Base-by-base conservation (phyloP, 2,888 invertebrate genomes). In the Bursaphelenchus okinawaensis region DNA sequence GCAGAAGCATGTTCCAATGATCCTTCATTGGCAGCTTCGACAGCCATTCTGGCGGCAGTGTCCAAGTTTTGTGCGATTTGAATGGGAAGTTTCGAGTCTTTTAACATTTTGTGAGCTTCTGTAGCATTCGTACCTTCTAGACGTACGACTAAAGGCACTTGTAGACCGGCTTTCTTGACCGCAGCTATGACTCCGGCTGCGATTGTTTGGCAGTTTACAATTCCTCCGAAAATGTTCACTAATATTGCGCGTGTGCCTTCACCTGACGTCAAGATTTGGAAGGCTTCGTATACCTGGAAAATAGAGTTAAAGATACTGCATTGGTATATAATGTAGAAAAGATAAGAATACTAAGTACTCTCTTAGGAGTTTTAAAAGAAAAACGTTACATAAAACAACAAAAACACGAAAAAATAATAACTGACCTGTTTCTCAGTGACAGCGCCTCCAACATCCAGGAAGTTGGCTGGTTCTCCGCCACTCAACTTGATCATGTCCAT, bases 191-290 rank as follows among this genome's bases (percentile, higher is more conserved):
- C 94, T 52, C 98, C 96, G 80, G 90, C 91, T 0, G 98, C 98
- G 77, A 99, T 91, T 0, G 91, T 94, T 6, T 90, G 91, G 85
- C 98, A 99, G 85, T 98, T 94, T 0, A 99, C 96, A 83, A 99
- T 99, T 63, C 98, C 94, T 73, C 93, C 98, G 59, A 99, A 98
- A 1, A 99, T 93, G 86, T 99, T 99, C 0, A 99, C 94, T 68
- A 99, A 88, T 75, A 99, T 90, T 7, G 91, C 90, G 83, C 93
- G 91, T 85, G 86, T 76, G 76, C 84, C 83, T 68, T 75, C 79
- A 86, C 89, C 89, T 71, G 87, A 86, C 26, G 91, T 90, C 62
- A 96, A 87, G 71, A 98, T 91, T 83, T 89, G 88, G 84, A 98
- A 91, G 2, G 96, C 98, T 74, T 92, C 89, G 63, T 89, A 87